Evolutionary conservation across 2,113 vertebrate species (phyloP).

Genomic region (Lamprotornis superbus): DNA sequence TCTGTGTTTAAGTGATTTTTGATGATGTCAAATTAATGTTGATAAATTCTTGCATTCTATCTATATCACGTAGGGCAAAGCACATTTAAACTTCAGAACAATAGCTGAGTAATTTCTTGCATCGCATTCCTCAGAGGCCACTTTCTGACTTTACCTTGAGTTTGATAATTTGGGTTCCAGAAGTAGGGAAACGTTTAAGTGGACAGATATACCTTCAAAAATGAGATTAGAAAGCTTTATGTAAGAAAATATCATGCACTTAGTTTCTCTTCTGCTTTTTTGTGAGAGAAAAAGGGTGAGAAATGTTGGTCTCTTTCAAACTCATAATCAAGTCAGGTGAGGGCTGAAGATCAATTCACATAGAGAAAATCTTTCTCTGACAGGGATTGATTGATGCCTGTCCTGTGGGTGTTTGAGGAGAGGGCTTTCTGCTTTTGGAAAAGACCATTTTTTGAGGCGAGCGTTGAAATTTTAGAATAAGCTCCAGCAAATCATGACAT

Average conservation of each 20-base stretch:
- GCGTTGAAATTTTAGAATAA: background rate
- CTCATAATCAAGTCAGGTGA: background rate
- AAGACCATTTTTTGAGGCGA: background rate
- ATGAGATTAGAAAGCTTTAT: background rate
- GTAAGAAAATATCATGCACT: background rate
- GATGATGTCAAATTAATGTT: background rate
- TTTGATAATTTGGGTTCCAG: background rate
- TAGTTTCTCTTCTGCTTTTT: background rate
- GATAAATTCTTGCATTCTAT: background rate
- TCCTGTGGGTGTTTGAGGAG: background rate
- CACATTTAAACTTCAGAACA: background rate
- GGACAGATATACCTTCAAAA: background rate
- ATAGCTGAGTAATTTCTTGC: background rate
- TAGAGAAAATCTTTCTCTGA: background rate
- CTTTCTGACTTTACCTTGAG: background rate
- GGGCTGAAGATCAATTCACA: background rate
- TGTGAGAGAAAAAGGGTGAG: background rate
- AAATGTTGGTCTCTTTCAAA: background rate
- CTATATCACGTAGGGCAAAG: background rate
- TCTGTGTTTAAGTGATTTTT: background rate
- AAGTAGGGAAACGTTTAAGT: background rate
- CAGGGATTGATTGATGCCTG: background rate
- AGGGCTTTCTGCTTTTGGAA: background rate
- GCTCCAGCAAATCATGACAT: background rate
- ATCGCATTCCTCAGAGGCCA: background rate